Evolutionary conservation across 64 coral and sea anemone genomes (phyloP), one percentile per base, ranked within the genome.

Genomic region (Actinia equina): DNA sequence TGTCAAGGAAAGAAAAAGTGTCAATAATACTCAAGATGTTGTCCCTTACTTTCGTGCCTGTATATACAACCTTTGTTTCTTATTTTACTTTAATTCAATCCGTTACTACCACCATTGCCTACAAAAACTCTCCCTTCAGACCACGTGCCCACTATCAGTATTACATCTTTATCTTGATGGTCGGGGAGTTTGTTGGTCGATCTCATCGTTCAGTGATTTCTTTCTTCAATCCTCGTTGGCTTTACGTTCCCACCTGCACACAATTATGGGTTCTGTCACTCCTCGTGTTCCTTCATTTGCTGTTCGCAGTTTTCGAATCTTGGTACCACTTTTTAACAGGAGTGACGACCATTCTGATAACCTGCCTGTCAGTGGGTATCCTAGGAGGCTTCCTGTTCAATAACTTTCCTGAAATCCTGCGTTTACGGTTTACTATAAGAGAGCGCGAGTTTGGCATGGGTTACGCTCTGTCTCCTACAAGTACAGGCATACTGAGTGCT

Each of bases 91-190:
- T 86, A 4, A 82, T 89, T 82, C 82, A 89, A 76, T 65, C 92
- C 11, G 76, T 89, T 10, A 51, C 86, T 17, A 94, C 92, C 14
- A 94, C 92, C 22, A 56, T 94, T 44, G 92, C 88, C 15, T 94
- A 89, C 52, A 87, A 87, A 7, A 94, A 86, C 53, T 71, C 87
- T 2, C 92, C 92, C 3, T 89, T 89, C 37, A 62, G 77, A 45
- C 77, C 92, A 2, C 92, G 92, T 42, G 88, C 89, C 60, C 88
- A 94, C 17, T 94, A 94, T 81, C 88, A 94, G 80, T 94, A 94
- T 52, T 94, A 94, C 22, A 86, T 94, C 20, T 87, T 87, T 58
- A 44, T 59, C 22, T 83, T 89, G 41, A 9, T 82, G 30, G 54
- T 60, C 6, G 92, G 92, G 10, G 88, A 94, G 77, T 70, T 89